phyloP scores from a whole-genome alignment of 2,797 vertebrate genomes.

The Triplophysa bombifrons region DNA sequence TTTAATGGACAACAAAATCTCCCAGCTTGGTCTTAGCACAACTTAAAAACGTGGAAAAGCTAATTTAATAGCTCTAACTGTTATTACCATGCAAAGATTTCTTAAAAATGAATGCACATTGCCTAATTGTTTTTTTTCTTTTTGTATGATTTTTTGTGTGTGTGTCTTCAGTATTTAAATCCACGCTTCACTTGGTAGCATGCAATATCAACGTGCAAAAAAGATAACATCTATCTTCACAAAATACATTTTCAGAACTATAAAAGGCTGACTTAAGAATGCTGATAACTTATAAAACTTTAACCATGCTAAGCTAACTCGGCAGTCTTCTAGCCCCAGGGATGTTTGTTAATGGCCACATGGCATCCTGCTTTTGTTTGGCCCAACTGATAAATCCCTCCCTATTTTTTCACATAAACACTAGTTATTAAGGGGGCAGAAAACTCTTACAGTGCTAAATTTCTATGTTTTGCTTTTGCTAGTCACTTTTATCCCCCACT shows the following conservation, averaged over 20 bases:
- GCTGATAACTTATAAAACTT: conserved; percentile 81
- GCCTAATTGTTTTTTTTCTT: conserved; percentile 64
- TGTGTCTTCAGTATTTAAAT: conserved; percentile 67
- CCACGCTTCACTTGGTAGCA: conserved; percentile 82
- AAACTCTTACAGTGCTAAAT: conserved; percentile 68
- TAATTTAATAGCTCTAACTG: conserved; percentile 73
- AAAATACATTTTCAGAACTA: conserved; percentile 85
- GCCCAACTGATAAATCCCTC: conserved; percentile 65
- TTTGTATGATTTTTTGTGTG: conserved; percentile 55
- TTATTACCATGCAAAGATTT: conserved; percentile 79
- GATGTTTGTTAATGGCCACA: conserved; percentile 73
- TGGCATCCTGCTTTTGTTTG: conserved; percentile 68
- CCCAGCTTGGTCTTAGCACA: conserved; percentile 57
- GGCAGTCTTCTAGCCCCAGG: conserved; percentile 74
- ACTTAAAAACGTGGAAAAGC: conserved; percentile 67
- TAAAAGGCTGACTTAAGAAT: conserved; percentile 84
- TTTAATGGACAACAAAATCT: conserved; percentile 58
- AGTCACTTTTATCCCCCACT: conserved; percentile 60
- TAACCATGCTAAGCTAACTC: conserved; percentile 74
- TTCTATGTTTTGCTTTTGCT: conserved; percentile 58
- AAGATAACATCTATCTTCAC: conserved; percentile 86
- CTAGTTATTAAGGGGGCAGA: conserved; percentile 67
- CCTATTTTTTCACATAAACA: conserved; percentile 34
- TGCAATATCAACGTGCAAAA: conserved; percentile 88
- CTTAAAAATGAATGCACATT: conserved; percentile 74